Evolutionary conservation across 2,113 vertebrate genomes (phyloP), one percentile per base, ranked within the genome.

Genomic region (Alouatta palliata): DNA sequence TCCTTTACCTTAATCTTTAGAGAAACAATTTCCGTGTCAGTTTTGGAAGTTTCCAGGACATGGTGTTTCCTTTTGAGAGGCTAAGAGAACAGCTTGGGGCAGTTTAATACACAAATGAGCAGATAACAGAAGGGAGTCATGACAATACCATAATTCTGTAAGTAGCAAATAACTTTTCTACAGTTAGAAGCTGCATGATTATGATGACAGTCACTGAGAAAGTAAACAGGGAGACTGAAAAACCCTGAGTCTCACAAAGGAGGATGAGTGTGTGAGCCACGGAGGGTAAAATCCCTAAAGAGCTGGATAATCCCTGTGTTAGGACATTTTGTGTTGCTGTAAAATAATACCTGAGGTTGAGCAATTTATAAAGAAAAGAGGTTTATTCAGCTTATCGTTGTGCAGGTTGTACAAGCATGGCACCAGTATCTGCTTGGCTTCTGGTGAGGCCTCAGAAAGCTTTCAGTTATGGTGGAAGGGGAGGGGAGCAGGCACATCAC

Each of bases 71-170:
- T 85, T 87, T 13, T 56, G 61, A 85, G 49, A 95, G 47, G 54
- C 54, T 92, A 91, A 76, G 47, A 90, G 14, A 35, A 93, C 27
- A 94, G 37, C 30, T 89, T 56, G 66, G 20, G 40, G 56, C 87
- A 71, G 92, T 94, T 92, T 73, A 92, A 95, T 81, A 94, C 8
- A 95, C n/a, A 94, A 92, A 73, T 90, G 75, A 96, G 47, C 30
- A 90, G 52, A 27, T 21, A 84, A 61, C 43, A 81, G 85, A 92
- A 81, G 32, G 49, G 70, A 80, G 66, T 81, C 45, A 47, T 19
- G 87, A 66, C 35, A 88, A 66, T 88, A 71, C 52, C 64, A 88
- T 45, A 37, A 81, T 88, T 88, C 81, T 87, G 11, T 16, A 73
- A 88, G 70, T 35, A 64, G 43, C 8, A 82, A 84, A 81, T 56